Evolutionary conservation across 2,888 invertebrate genomes (phyloP), one percentile per base, ranked within the genome.

Genomic region (Griposia aprilina): DNA sequence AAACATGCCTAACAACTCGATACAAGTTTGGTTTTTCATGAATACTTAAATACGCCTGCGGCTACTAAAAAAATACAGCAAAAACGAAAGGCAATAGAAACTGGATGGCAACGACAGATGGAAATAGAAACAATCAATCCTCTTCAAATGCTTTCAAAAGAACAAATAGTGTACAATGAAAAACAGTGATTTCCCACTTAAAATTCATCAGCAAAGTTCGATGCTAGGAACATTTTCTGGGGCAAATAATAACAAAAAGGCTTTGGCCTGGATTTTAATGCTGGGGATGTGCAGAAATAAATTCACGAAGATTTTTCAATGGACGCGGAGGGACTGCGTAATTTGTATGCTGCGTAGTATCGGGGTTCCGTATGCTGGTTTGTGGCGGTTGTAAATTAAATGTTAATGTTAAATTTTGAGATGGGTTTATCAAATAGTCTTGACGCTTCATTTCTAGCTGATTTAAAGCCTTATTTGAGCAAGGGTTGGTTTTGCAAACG

Each of bases 221-320:
- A 88, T 85, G 84, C 77, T 79, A 67, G 80, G 45, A 84, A 85
- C 89, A 88, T 88, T 90, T 88, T 87, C 87, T 85, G 87, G 87
- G 82, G 86, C 90, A 93, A 93, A 93, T 92, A 92, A 92, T 92
- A 93, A 91, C 91, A 92, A 91, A 93, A 93, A 91, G 89, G 89
- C 87, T 89, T 78, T 88, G 81, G 78, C 91, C 87, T 88, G 90
- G 93, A 90, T 93, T 93, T 92, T 93, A 92, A 94, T 93, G 92
- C 91, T 68, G 76, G 87, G 90, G 92, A 93, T 91, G 92, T 93
- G 91, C 92, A 90, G 88, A 92, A 93, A 94, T 94, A 94, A 94
- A 95, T 94, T 94, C 93, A 91, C 90, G 88, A 92, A 94, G 93
- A 94, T 94, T 94, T 95, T 95, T 94, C 94, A 93, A 88, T 86